Evolutionary conservation across 2,113 vertebrate genomes (phyloP).

Genomic region (Pogona vitticeps): DNA sequence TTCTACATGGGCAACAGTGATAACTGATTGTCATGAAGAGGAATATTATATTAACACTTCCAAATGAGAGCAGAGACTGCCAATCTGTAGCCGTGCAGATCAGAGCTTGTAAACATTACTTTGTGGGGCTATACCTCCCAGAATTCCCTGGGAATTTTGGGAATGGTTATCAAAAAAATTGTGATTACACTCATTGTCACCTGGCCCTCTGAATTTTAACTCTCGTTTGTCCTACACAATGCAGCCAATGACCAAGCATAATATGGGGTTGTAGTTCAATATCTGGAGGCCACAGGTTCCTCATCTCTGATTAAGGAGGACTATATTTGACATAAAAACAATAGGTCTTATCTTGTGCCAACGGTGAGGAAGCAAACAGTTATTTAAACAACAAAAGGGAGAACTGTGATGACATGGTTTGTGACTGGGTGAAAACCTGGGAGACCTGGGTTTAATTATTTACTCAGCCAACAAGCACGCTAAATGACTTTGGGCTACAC

Average conservation of each 20-base stretch:
- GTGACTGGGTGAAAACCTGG: neutral
- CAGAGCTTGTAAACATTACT: too few species aligned
- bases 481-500: neutral
- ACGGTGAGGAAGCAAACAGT: neutral
- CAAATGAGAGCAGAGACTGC: too few species aligned
- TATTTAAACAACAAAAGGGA: neutral
- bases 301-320: neutral
- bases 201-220: too few species aligned
- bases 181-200: too few species aligned
- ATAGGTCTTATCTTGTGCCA: neutral
- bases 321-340: neutral
- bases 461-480: neutral
- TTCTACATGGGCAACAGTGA: neutral
- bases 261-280: neutral
- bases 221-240: too few species aligned
- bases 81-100: too few species aligned
- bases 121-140: too few species aligned
- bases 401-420: neutral
- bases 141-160: too few species aligned
- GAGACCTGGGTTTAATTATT: neutral
- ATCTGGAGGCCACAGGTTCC: neutral
- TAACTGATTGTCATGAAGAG: neutral
- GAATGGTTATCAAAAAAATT: too few species aligned
- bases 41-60: neutral
- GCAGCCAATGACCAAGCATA: too few species aligned